phyloP scores from a whole-genome alignment of 2,888 invertebrate species.

The Calameuta filiformis region DNA sequence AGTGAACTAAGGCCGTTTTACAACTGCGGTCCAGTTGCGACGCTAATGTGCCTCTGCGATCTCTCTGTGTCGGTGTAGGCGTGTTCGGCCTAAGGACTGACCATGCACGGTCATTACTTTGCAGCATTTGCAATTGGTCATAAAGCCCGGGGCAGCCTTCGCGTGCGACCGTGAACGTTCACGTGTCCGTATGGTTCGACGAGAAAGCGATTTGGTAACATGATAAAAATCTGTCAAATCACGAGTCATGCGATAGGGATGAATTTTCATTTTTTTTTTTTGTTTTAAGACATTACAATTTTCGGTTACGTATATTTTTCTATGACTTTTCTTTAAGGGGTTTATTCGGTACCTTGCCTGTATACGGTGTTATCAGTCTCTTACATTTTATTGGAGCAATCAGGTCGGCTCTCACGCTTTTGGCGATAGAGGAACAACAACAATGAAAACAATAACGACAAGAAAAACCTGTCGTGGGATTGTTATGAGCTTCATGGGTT shows the following conservation, averaged over 20 bases:
- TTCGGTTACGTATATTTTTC: background rate
- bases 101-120: constrained; percentile 51
- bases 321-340: background rate
- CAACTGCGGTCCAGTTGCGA: constrained; percentile 48
- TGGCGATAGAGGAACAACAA: background rate
- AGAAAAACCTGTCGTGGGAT: constrained; percentile 37
- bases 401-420: background rate
- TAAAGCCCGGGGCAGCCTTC: constrained; percentile 32
- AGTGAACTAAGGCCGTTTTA: constrained; percentile 45
- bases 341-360: background rate
- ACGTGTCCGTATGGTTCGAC: background rate
- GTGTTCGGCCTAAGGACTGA: constrained; percentile 37
- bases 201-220: background rate
- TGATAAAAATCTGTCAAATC: background rate
- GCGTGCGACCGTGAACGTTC: constrained; percentile 28
- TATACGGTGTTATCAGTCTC: background rate
- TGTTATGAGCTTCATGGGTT: constrained; percentile 11
- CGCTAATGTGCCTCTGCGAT: constrained; percentile 44
- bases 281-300: background rate
- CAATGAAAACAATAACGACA: background rate
- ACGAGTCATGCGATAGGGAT: background rate
- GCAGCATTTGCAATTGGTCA: constrained; percentile 50
- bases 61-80: constrained; percentile 42
- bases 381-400: background rate
- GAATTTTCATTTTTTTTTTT: background rate